Conservation (phyloP, 1,140 invertebrate genomes). For the roundworm (Caenorhabditis elegans) region WBcel235 BX284604.4:4427501-4428000, state of each 20-base stretch:
- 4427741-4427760: background rate
- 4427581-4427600: too few relatives aligned
- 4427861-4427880: background rate
- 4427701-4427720: background rate
- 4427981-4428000: background rate
- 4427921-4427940: background rate
- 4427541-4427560: too few relatives aligned
- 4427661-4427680: background rate
- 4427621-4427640: too few relatives aligned
- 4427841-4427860: too few relatives aligned
- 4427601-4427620: too few relatives aligned
- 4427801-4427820: background rate
- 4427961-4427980: background rate
- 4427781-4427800: background rate
- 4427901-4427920: background rate
- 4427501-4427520: too few relatives aligned
- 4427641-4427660: too few relatives aligned
- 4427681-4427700: background rate
- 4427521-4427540: too few relatives aligned
- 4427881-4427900: background rate
- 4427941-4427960: slow-evolving; percentile 11
- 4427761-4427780: background rate
- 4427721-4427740: background rate
- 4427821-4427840: background rate
- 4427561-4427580: too few relatives aligned